phyloP scores from a whole-genome alignment of 1,140 invertebrate species.

The Aphaenogaster ashmeadi region DNA sequence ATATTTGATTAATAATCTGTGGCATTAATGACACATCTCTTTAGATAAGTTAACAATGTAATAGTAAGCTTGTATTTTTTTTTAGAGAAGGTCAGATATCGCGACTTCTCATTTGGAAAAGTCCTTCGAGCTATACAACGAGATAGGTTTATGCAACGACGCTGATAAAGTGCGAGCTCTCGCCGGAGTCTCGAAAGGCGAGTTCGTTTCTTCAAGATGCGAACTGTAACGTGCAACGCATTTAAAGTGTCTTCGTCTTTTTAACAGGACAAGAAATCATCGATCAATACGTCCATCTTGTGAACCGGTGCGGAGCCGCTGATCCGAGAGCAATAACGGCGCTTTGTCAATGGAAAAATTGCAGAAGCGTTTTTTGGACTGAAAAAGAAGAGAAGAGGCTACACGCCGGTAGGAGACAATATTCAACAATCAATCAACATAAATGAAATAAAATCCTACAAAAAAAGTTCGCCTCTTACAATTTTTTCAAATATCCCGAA shows the following conservation, averaged over 20 bases:
- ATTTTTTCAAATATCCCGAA: not conserved
- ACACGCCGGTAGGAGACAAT: not conserved
- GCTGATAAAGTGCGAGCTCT: conserved; percentile 76
- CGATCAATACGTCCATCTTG: conserved; percentile 68
- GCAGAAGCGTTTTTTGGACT: conserved; percentile 72
- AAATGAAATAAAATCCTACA: not conserved
- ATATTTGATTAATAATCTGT: not conserved
- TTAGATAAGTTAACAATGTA: not conserved
- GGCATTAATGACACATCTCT: not conserved
- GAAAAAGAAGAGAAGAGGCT: conserved; percentile 20
- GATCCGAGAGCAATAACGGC: conserved; percentile 61
- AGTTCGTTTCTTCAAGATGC: not conserved
- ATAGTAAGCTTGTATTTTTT: conserved; percentile 2
- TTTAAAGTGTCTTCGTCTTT: conserved; percentile 14
- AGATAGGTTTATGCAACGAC: conserved; percentile 59
- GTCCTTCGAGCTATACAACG: conserved; percentile 71
- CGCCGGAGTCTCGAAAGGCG: conserved; percentile 79
- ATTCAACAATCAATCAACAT: not conserved
- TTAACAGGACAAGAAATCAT: conserved; percentile 75
- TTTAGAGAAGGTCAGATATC: conserved; percentile 66
- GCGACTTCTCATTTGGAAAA: conserved; percentile 75
- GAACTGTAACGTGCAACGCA: not conserved
- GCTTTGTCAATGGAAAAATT: conserved; percentile 77
- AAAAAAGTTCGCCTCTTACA: not conserved
- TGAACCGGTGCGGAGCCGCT: conserved; percentile 62